phyloP scores from a whole-genome alignment of 2,113 vertebrate genomes.

The Xenus cinereus region DNA sequence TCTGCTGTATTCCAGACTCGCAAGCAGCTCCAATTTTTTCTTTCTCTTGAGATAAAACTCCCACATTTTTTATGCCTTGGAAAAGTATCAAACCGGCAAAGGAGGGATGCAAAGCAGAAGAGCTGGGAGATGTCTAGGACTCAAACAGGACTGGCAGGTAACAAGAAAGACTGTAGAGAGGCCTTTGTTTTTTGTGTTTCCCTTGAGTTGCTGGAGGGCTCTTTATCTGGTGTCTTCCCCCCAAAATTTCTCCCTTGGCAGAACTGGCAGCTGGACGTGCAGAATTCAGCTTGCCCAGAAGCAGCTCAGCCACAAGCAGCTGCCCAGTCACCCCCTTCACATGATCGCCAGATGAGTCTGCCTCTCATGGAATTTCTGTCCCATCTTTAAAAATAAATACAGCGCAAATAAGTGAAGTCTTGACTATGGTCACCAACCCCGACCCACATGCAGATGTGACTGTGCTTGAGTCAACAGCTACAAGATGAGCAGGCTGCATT shows the following conservation, averaged over 20 bases:
- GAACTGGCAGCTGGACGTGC: background rate
- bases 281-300: background rate
- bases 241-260: background rate
- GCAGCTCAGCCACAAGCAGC: background rate
- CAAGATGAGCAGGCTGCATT: background rate
- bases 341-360: constrained; percentile 30
- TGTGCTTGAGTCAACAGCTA: constrained; percentile 25
- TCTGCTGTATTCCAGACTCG: background rate
- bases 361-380: constrained; percentile 45
- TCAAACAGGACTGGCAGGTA: background rate
- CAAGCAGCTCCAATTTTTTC: background rate
- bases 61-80: background rate
- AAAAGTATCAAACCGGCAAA: background rate
- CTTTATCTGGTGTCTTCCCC: background rate
- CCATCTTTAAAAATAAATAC: constrained; percentile 45
- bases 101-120: background rate
- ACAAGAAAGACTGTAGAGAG: background rate
- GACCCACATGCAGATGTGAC: background rate
- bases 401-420: background rate
- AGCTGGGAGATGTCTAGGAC: background rate
- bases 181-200: background rate
- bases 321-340: constrained; percentile 16
- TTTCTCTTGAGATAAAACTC: background rate
- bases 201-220: background rate
- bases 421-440: background rate